Base-by-base conservation (phyloP, 2,888 invertebrate species). In the Mamestra brassicae region DNA sequence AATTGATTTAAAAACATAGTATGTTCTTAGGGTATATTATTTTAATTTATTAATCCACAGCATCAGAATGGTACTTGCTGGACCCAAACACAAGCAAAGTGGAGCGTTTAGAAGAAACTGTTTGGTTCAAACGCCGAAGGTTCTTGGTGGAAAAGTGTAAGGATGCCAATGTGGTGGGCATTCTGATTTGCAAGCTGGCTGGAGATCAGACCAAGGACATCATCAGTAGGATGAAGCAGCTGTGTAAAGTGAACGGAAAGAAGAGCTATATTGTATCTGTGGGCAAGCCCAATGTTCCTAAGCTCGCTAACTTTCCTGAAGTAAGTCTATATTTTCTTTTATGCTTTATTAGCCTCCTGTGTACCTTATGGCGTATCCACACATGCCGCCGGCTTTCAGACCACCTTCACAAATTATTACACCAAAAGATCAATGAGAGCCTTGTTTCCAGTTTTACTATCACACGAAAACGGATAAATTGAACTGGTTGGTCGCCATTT, bases 251-350 rank as follows among this genome's bases (percentile, higher is more conserved):
- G 2, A 97, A 98, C 73, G 98, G 98, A 0, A 99, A 99, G 91
- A 99, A 98, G 92, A 98, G 98, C 82, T 99, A 99, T 90, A 98
- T 99, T 63, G 97, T 99, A 72, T 98, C 98, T 42, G 98, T 99
- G 71, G 99, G 99, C 7, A 99, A 99, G 92, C 98, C 99, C 4
- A 99, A 99, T 96, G 98, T 98, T 15, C 98, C 99, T 0, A 99
- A 99, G 94, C 95, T 99, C 78, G 99, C 99, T 0, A 99, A 99
- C 95, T 99, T 99, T 93, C 97, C 98, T 72, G 98, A 99, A 96
- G 98, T 98, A 93, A 90, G 89, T 80, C 36, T 52, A 8, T 73
- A 72, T 54, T 26, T 61, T 71, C 55, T 45, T 54, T 7, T 57
- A n/a, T 17, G 4, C 7, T 60, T 47, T 47, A 13, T 38, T 38